A percentile compares a stretch with the other conserved stretches of the same genome.
Conservation (phyloP, 1,140 invertebrate genomes). For the Zeugodacus cucurbitae region DNA sequence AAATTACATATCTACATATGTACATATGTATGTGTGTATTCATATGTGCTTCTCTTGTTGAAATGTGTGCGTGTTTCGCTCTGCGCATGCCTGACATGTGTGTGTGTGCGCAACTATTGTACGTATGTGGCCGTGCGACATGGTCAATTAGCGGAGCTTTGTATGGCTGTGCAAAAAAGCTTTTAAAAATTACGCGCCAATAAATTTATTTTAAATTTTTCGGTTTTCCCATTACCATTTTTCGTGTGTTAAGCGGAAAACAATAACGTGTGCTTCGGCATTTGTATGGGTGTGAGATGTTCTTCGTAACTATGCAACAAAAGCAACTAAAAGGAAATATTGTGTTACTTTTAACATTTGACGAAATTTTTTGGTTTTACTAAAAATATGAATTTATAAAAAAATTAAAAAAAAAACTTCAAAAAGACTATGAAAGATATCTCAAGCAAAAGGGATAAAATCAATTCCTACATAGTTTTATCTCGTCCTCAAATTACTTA, state of each 20-base stretch:
- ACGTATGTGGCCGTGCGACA: not conserved
- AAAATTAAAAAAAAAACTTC: too few species aligned
- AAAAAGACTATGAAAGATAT: too few species aligned
- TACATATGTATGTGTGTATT: not conserved
- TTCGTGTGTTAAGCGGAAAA: not conserved
- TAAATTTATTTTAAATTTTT: constrained; percentile 22
- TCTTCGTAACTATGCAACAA: not conserved
- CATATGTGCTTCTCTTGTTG: too few species aligned
- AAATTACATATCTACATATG: not conserved
- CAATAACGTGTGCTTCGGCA: not conserved
- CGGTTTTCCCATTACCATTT: not conserved
- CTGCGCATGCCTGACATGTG: not conserved
- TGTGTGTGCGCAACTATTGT: not conserved
- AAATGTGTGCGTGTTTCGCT: not conserved
- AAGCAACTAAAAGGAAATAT: not conserved
- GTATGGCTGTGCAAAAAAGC: not conserved
- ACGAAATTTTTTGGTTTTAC: too few species aligned
- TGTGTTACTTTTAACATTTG: not conserved
- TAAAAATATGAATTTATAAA: too few species aligned
- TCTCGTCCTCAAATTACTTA: too few species aligned
- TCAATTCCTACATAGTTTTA: too few species aligned
- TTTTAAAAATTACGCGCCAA: constrained; percentile 35
- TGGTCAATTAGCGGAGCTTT: constrained; percentile 15
- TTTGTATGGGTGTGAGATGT: not conserved
- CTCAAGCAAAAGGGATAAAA: too few species aligned